Base-by-base conservation (phyloP, 92 coral and sea anemone species). In the Porites lobata region DNA sequence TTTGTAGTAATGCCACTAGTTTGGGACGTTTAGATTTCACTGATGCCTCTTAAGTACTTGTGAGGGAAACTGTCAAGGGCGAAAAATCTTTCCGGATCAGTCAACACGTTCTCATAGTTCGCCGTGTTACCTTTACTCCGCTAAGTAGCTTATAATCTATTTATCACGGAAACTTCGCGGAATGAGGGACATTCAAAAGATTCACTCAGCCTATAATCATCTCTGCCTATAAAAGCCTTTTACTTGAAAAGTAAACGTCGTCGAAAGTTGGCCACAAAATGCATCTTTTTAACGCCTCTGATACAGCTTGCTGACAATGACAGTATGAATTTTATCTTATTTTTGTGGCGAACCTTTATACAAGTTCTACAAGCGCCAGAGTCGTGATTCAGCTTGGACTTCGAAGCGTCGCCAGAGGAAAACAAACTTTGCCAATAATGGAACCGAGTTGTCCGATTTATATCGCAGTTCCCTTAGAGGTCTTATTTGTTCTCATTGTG, bases 401-500 rank as follows among this genome's bases (percentile, higher is more conserved):
- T 7, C 4, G 50, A 11, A 79, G 56, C 21, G 65, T 6, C 32
- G 0, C 7, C 4, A 21, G 26, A 1, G 32, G 32, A 80, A 11
- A 66, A 38, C 32, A 66, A 62, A 50, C 14, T 10, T 8, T 38
- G 14, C 24, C 52, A 72, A 6, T 24, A 50, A 72, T 73, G 87
- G 71, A 12, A 62, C 79, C 79, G 29, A 51, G 15, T 13, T 20
- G 8, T 11, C 79, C 79, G 29, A 51, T 7, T 7, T 20, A 14
- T 11, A 38, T 92, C 1, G 85, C 83, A 14, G 65, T 92, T 24
- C 84, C 92, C 2, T 69, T 92, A 59, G 87, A 92, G 19, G 65
- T 87, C 50, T 75, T 92, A 7, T 86, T 90, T 2, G 53, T 90
- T 24, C 72, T 86, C 3, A 77, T 90, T 17, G 87, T 92, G n/a